Percentiles rank a stretch among this genome's conserved stretches.
Conservation (phyloP, 1,140 invertebrate genomes). For the Rhynchophorus ferrugineus region DNA sequence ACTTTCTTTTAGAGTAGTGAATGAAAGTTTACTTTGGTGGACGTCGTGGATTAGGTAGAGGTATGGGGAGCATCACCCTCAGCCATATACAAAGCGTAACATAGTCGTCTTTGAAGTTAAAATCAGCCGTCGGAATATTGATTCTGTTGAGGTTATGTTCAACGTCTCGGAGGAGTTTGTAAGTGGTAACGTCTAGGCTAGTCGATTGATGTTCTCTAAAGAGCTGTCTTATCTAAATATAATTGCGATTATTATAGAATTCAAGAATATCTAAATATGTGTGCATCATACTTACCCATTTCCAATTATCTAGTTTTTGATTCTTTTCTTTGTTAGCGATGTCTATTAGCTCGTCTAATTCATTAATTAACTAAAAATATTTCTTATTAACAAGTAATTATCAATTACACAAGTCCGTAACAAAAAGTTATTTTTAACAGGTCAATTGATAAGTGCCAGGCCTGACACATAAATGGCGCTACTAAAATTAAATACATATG, state of each 20-base stretch:
- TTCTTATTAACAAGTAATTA: not conserved
- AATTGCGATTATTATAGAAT: too few relatives aligned
- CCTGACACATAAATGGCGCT: too few relatives aligned
- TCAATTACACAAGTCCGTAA: not conserved
- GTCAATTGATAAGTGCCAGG: too few relatives aligned
- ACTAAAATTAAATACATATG: too few relatives aligned
- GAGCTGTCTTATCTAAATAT: conserved; percentile 38
- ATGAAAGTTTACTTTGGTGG: conserved; percentile 26
- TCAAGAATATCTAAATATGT: too few relatives aligned
- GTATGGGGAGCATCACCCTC: conserved; percentile 43
- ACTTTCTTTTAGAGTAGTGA: not conserved
- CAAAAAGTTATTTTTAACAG: too few relatives aligned
- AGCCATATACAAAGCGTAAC: conserved; percentile 48
- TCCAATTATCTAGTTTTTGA: conserved; percentile 40
- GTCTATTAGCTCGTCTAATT: conserved; percentile 40
- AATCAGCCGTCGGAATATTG: conserved; percentile 45
- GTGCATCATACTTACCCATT: conserved; percentile 37
- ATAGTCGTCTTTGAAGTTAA: conserved; percentile 40
- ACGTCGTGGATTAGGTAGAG: conserved; percentile 33
- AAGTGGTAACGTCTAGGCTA: conserved; percentile 46
- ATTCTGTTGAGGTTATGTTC: conserved; percentile 44
- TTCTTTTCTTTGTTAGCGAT: conserved; percentile 17
- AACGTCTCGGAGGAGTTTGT: conserved; percentile 46
- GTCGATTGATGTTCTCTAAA: conserved; percentile 44
- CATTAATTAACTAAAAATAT: conserved; percentile 37